Evolutionary conservation across 2,113 vertebrate genomes (phyloP).

Genomic region (Perognathus longimembris): DNA sequence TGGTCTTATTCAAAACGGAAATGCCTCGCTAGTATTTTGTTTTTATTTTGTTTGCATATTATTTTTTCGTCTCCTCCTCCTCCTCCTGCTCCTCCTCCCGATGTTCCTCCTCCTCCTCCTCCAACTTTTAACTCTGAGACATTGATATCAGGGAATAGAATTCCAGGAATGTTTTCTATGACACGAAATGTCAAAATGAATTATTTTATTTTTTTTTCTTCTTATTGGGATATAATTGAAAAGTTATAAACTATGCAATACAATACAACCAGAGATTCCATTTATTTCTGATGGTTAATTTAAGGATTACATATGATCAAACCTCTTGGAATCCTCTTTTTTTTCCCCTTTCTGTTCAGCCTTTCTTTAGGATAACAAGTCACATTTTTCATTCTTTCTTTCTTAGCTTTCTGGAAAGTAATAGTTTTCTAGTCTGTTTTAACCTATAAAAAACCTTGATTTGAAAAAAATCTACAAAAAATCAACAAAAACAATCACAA

Average conservation of each 20-base stretch:
- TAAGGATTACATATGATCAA: neutral
- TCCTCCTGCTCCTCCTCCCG: too few species aligned
- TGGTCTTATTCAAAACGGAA: conserved; percentile 5
- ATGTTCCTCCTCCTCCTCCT: too few species aligned
- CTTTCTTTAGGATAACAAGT: neutral
- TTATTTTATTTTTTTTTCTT: conserved; percentile 7
- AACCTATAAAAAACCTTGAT: neutral
- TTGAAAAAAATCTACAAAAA: neutral
- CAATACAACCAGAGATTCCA: neutral
- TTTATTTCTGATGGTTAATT: conserved; percentile 21
- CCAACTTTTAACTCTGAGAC: neutral
- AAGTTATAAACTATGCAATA: neutral
- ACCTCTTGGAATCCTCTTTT: accelerated
- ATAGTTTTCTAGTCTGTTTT: neutral
- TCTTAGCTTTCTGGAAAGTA: neutral
- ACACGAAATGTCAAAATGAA: neutral
- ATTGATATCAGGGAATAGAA: neutral
- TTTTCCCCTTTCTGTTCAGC: neutral
- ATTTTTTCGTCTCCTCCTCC: too few species aligned
- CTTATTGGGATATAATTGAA: neutral
- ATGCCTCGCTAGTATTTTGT: neutral
- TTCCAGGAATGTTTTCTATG: neutral
- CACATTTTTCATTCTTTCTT: accelerated
- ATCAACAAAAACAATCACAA: too few species aligned
- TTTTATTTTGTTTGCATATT: neutral